Evolutionary conservation across 2,113 vertebrate genomes (phyloP), one percentile per base, ranked within the genome.

Genomic region (Panthera leo): DNA sequence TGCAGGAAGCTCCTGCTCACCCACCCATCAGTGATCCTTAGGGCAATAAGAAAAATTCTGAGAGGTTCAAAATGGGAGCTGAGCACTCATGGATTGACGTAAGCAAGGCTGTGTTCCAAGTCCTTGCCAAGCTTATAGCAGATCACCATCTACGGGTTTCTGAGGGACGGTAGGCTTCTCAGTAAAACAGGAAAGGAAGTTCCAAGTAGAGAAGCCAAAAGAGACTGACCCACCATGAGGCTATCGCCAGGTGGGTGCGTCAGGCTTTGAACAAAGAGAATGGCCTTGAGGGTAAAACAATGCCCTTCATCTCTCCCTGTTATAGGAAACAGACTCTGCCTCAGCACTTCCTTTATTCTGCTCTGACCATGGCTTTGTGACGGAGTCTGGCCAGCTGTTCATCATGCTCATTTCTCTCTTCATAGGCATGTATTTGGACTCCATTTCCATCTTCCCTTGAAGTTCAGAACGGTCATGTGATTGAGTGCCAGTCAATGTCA

Each of bases 161-260:
- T 58, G 21, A 96, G 63, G 80, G 76, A 82, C 42, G 80, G 31
- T 79, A 7, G 45, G 55, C 51, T 93, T 94, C 92, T 97, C 87
- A 65, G 34, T 27, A 36, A 91, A 82, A 93, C 36, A 94, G 83
- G 45, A 83, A 97, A 89, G 18, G 91, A 89, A 97, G 73, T 53
- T 78, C 61, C 39, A 91, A 58, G 39, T 4, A 45, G 23, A 70
- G 42, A 79, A 79, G 25, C 31, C 23, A 39, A 25, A 89, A 79
- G 86, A 86, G 21, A 92, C 2, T 34, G 53, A n/a, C 34, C 19
- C 15, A 31, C 2, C 13, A 15, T 14, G 5, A 58, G 63, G 13
- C 55, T 23, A 31, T 75, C 39, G 5, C 21, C 14, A 11, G 10
- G 34, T 55, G 3, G 4, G 23, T 9, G 23, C 12, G 5, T n/a